Conservation (phyloP, 2,888 invertebrate species). For the Temnothorax unifasciatus region DNA sequence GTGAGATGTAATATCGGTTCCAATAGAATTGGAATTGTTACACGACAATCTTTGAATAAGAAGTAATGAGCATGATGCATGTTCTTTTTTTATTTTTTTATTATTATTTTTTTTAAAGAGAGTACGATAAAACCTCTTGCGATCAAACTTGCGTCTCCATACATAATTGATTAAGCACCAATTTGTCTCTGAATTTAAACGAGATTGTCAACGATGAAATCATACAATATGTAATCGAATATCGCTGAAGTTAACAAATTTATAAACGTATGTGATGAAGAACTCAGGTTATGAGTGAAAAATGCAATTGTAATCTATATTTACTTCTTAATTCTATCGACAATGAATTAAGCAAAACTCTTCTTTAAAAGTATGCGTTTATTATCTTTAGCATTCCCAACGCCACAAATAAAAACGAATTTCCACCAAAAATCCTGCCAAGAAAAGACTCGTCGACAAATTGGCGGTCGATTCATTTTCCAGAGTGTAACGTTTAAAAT, state of each 20-base stretch:
- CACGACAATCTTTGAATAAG: constrained; percentile 2
- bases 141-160: too few relatives aligned
- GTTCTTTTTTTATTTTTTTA: not conserved
- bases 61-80: not conserved
- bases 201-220: not conserved
- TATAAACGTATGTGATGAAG: not conserved
- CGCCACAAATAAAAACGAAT: not conserved
- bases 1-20: not conserved
- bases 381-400: not conserved
- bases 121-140: not conserved
- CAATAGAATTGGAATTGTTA: not conserved
- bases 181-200: constrained; percentile 7
- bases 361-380: not conserved
- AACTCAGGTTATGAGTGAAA: not conserved
- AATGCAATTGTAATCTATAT: not conserved
- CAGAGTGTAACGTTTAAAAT: not conserved
- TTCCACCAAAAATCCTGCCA: not conserved
- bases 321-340: not conserved
- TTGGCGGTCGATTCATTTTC: not conserved
- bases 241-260: not conserved
- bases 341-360: not conserved
- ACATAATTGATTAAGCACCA: constrained; percentile 11
- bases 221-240: constrained; percentile 1
- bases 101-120: not conserved
- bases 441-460: not conserved